These are phyloP conservation scores for Premnoplex brunnescens DNA, from an alignment of 2,797 vertebrate species.

Conservation along the genomic window DNA sequence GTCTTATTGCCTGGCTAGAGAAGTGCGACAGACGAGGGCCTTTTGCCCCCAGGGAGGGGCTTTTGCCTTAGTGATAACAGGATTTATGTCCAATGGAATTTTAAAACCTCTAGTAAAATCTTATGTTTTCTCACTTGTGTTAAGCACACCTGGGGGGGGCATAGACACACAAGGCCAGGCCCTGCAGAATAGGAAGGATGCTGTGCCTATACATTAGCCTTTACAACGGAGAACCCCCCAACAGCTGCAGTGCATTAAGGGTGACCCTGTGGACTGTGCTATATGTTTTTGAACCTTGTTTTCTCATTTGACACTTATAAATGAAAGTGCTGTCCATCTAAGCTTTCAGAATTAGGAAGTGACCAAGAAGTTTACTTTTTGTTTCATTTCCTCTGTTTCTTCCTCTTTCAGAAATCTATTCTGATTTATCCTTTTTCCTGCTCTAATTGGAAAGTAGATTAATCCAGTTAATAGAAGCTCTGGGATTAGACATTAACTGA, in stretches of 20 bases:
- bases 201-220: neutral
- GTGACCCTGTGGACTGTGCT: rapidly evolving
- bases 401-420: neutral
- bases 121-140: rapidly evolving
- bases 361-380: neutral
- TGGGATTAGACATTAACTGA: neutral
- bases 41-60: neutral
- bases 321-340: neutral
- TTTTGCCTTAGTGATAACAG: neutral
- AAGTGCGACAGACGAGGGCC: neutral
- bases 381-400: neutral
- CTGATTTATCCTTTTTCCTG: neutral
- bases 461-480: neutral
- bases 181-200: neutral
- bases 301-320: neutral
- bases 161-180: neutral
- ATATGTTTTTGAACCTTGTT: neutral
- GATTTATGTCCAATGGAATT: neutral
- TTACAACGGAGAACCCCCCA: rapidly evolving
- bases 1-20: neutral
- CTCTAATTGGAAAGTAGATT: neutral
- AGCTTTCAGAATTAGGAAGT: neutral
- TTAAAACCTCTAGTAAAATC: neutral
- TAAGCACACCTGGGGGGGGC: neutral
- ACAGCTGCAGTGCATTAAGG: neutral